Evolutionary conservation across 1,140 invertebrate species (phyloP), one percentile per base, ranked within the genome.

Genomic region (Pseudomyrmex sp.): DNA sequence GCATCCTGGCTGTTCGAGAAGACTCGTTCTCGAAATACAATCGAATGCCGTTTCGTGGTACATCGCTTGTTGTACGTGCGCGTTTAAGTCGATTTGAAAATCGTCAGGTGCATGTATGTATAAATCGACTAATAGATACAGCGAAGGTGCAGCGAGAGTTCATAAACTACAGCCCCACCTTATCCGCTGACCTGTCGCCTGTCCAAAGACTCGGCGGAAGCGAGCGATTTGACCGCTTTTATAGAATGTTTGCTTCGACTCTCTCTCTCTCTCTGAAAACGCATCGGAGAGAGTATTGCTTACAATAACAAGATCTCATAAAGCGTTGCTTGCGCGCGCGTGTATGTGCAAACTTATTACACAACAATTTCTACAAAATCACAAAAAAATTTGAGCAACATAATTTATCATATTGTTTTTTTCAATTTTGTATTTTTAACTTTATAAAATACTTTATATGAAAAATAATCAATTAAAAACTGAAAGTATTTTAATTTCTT

Each of bases 91-190:
- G 75, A 88, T 75, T 85, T 82, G 82, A 88, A 88, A 88, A 88
- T 87, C 63, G 87, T 87, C 87, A 82, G 65, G 83, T 76, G 66
- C 52, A 84, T 72, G 83, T 75, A 75, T 52, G 35, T 35, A 35
- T 35, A 35, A 35, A 54, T 52, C 72, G 52, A 83, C 68, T 83
- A 35, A 35, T 35, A 74, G 87, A 88, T 88, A 82, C 80, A 35
- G 87, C 80, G 66, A 89, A 89, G 88, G 88, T 86, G 88, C 88
- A 89, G 88, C 87, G 89, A 87, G 87, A 87, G 87, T 89, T 89
- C 87, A 89, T 89, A 89, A 89, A 89, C 74, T 82, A 59, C 62
- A 62, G 88, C 88, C 88, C 87, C 85, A 85, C 88, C 88, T 89
- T 85, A 89, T 89, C 88, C 88, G 88, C 85, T 89, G 85, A 89